Conservation (phyloP, 2,113 vertebrate genomes). For the Serinus canaria region DNA sequence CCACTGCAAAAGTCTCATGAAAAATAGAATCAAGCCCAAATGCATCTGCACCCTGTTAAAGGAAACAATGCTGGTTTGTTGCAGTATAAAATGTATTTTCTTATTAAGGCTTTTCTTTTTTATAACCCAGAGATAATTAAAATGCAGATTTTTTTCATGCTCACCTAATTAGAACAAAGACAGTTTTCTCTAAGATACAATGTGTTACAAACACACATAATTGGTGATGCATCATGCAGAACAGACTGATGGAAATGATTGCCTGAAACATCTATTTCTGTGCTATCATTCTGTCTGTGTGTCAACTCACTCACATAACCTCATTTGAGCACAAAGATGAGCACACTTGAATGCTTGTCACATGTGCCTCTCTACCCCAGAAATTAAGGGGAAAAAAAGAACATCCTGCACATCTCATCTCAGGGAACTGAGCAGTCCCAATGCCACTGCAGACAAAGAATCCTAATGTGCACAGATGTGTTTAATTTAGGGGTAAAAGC, state of each 20-base stretch:
- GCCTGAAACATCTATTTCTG: not conserved
- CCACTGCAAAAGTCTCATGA: not conserved
- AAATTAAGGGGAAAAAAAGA: not conserved
- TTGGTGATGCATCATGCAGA: not conserved
- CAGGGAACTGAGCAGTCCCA: not conserved
- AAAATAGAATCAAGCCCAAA: not conserved
- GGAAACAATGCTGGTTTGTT: not conserved
- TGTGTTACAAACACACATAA: not conserved
- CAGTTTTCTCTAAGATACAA: not conserved
- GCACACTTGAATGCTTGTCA: not conserved
- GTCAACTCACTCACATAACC: not conserved
- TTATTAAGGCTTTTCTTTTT: not conserved
- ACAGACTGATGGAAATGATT: not conserved
- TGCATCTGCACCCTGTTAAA: not conserved
- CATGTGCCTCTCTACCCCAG: not conserved
- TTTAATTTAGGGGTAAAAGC: not conserved
- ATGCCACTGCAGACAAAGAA: not conserved
- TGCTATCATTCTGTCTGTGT: not conserved
- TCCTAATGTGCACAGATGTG: not conserved
- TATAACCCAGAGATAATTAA: not conserved
- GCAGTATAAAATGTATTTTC: not conserved
- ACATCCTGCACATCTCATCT: not conserved
- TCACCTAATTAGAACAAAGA: slow-evolving; percentile 2
- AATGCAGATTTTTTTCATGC: not conserved
- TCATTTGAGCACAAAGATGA: not conserved